Conservation (phyloP, 2,888 invertebrate species). For the Melikaiella ostensackeni region DNA sequence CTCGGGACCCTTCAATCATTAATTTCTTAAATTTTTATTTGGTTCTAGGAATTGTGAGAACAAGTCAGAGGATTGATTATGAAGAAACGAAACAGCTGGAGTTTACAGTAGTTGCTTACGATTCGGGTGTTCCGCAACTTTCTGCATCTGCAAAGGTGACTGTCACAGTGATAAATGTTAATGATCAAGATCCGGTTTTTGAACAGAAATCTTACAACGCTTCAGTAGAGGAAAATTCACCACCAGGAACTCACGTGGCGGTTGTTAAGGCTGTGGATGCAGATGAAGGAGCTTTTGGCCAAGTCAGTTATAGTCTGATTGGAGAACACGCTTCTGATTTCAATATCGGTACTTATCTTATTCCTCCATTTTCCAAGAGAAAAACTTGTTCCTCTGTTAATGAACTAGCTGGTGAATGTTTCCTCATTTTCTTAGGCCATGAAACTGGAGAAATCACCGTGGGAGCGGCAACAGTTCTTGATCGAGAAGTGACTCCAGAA, state of each 20-base stretch:
- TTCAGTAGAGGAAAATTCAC: conserved; percentile 86
- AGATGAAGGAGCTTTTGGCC: conserved; percentile 88
- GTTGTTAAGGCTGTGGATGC: conserved; percentile 87
- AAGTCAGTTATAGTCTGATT: conserved; percentile 86
- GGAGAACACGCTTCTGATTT: conserved; percentile 88
- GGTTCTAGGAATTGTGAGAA: conserved; percentile 84
- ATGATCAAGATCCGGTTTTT: conserved; percentile 92
- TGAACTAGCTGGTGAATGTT: not conserved
- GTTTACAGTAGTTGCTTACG: conserved; percentile 90
- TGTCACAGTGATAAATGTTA: conserved; percentile 89
- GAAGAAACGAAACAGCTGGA: conserved; percentile 87
- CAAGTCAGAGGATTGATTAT: conserved; percentile 89
- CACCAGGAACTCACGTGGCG: conserved; percentile 84
- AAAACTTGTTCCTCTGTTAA: conserved; percentile 19
- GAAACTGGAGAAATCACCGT: conserved; percentile 88
- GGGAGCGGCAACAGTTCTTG: conserved; percentile 84
- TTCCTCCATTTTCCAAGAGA: conserved; percentile 3
- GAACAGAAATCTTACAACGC: conserved; percentile 83
- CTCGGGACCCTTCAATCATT: too few species aligned
- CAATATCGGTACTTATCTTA: conserved; percentile 79
- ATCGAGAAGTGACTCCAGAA: conserved; percentile 86
- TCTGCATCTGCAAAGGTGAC: conserved; percentile 87
- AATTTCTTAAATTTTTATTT: not conserved
- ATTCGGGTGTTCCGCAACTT: conserved; percentile 91
- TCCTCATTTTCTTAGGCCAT: conserved; percentile 68